A percentile compares a stretch with the other conserved stretches of the same genome.
Evolutionary conservation across 2,113 vertebrate species (phyloP).

Genomic region (Alethe diademata): DNA sequence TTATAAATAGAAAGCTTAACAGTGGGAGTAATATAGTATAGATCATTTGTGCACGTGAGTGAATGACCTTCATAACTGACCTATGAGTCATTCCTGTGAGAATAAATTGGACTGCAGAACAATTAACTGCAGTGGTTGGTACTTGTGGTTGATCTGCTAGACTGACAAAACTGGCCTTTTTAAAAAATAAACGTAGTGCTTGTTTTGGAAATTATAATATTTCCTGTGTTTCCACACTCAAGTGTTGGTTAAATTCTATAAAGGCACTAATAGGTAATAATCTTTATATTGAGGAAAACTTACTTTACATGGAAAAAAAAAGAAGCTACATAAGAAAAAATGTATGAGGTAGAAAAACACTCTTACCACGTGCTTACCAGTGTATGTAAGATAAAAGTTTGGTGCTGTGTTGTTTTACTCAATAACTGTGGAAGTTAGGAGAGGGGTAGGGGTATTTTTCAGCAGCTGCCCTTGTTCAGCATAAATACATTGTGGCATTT

Average conservation of each 20-base stretch:
- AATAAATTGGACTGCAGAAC: conserved; percentile 43
- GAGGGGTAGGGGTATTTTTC: neutral
- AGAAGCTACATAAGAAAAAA: neutral
- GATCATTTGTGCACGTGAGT: conserved; percentile 41
- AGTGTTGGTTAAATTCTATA: neutral
- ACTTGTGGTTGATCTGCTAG: neutral
- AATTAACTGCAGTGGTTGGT: conserved; percentile 8
- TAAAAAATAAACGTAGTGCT: neutral
- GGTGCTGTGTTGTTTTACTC: neutral
- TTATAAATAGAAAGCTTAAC: conserved; percentile 65
- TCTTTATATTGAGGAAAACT: neutral
- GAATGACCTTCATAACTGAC: conserved; percentile 66
- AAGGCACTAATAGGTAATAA: neutral
- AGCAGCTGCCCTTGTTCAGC: neutral
- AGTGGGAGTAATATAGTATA: conserved; percentile 61
- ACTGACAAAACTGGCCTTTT: neutral
- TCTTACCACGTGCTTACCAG: neutral
- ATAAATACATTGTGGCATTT: neutral
- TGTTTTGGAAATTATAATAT: neutral
- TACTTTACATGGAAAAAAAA: neutral
- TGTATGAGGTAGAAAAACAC: neutral
- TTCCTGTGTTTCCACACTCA: neutral
- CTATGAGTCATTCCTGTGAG: conserved; percentile 33
- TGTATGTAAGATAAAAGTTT: neutral
- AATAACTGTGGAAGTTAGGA: neutral